Evolutionary conservation across 1,140 invertebrate genomes (phyloP).

Genomic region (Saccostrea glomerata): DNA sequence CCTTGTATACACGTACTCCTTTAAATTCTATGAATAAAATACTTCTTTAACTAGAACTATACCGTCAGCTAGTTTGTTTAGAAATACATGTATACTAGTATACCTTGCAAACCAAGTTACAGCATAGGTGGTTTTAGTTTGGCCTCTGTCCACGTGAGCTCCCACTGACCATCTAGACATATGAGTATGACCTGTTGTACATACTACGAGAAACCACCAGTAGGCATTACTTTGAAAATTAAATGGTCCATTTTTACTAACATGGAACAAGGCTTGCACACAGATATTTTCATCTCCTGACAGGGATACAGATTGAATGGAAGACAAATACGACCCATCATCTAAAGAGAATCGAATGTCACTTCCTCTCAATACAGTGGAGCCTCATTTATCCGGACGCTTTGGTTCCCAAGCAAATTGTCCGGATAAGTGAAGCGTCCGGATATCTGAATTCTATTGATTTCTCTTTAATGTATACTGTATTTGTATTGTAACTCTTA

Average conservation of each 20-base stretch:
- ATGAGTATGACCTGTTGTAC: slow-evolving; percentile 40
- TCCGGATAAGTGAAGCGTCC: too few relatives aligned
- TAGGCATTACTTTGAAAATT: slow-evolving; percentile 32
- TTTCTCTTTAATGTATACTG: too few relatives aligned
- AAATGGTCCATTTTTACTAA: slow-evolving; percentile 43
- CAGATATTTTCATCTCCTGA: slow-evolving; percentile 31
- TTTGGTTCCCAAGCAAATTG: too few relatives aligned
- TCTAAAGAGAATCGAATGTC: neutral
- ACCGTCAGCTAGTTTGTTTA: too few relatives aligned
- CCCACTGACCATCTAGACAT: slow-evolving; percentile 47
- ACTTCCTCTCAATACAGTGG: neutral
- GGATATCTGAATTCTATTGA: too few relatives aligned
- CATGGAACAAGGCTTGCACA: slow-evolving; percentile 40
- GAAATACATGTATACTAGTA: neutral
- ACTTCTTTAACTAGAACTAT: too few relatives aligned
- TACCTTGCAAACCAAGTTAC: slow-evolving; percentile 48
- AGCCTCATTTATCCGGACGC: too few relatives aligned
- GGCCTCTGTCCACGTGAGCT: slow-evolving; percentile 20
- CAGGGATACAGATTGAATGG: neutral
- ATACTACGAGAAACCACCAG: slow-evolving; percentile 40
- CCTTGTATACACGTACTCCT: too few relatives aligned
- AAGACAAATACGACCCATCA: neutral
- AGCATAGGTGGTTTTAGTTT: slow-evolving; percentile 8
- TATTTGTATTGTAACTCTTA: too few relatives aligned
- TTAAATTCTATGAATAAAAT: too few relatives aligned